Percentiles rank a stretch among this genome's conserved stretches.
Evolutionary conservation across 1,140 invertebrate species (phyloP).

Genomic region (Drosophila burlai): DNA sequence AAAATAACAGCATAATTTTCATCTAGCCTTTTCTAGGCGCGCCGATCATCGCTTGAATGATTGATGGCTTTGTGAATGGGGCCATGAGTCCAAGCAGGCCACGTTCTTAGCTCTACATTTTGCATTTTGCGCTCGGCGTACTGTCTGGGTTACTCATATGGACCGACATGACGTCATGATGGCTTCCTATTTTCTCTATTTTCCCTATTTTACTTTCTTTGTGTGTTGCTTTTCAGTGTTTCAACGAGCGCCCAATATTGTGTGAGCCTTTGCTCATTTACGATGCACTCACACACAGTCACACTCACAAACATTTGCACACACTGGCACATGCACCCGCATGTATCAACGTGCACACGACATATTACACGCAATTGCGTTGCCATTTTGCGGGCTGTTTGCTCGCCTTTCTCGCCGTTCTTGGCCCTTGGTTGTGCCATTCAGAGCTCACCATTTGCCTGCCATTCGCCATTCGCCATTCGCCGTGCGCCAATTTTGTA

Average conservation of each 20-base stretch:
- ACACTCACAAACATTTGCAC: slow-evolving; percentile 4
- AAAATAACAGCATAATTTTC: slow-evolving; percentile 17
- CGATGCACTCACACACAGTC: slow-evolving; percentile 41
- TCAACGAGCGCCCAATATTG: slow-evolving; percentile 27
- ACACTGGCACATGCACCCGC: slow-evolving; percentile 22
- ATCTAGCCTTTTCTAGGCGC: slow-evolving; percentile 5
- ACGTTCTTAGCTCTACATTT: background rate
- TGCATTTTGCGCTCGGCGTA: slow-evolving; percentile 7
- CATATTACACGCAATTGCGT: slow-evolving; percentile 59
- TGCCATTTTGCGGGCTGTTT: slow-evolving; percentile 37
- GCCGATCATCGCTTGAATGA: slow-evolving; percentile 17
- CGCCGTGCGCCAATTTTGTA: slow-evolving; percentile 48
- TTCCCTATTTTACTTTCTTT: background rate
- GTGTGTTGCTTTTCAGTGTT: slow-evolving; percentile 4
- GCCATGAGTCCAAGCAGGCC: slow-evolving; percentile 11
- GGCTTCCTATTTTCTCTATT: background rate
- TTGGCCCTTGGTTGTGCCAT: background rate
- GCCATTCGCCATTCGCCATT: slow-evolving; percentile 20
- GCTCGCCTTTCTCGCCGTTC: slow-evolving; percentile 2
- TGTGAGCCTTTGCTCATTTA: slow-evolving; percentile 19
- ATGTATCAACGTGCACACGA: background rate
- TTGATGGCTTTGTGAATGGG: slow-evolving; percentile 21
- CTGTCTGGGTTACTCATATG: slow-evolving; percentile 1
- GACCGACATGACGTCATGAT: slow-evolving; percentile 26
- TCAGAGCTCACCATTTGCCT: background rate